Evolutionary conservation across 53 echinoderm and acorn worm genomes (phyloP), one percentile per base, ranked within the genome.

Genomic region (Paelopatides confundens): DNA sequence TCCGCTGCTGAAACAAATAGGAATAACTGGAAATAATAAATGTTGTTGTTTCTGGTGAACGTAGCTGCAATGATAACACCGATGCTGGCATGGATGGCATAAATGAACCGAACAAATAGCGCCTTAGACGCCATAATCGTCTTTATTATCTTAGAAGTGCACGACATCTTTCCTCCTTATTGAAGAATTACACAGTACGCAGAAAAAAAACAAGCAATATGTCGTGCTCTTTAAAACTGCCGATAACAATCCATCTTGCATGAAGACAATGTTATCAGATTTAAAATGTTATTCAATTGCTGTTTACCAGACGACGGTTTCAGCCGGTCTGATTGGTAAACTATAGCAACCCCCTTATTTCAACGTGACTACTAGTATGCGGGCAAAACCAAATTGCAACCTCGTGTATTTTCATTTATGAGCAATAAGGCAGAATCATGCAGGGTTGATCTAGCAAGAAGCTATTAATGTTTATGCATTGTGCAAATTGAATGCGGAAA

Each of bases 81-180:
- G 17, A 86, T 11, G 76, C 84, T 62, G 18, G 90, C 90, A 68
- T 93, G 93, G 10, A 87, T 32, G 7, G 83, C 74, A 58, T 86
- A 93, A 4, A 84, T 68, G 33, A 90, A 38, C 30, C 93, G 76
- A 13, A 93, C 93, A 47, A 93, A 63, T 2, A 90, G 86, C 28
- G 90, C 93, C 64, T 47, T 83, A 12, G 85, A 71, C 3, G 93
- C 93, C 37, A 63, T 8, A 8, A 83, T 3, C 21, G 84, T 83
- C 36, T 63, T 65, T 13, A 83, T 24, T 31, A 79, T 47, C 3
- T n/a, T 53, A 5, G 31, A n/a, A 3, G 79, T 32, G 29, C 79
- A 79, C 12, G 79, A 48, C 79, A 79, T 79, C 18, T 9, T 79
- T 4, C 13, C 5, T 29, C 31, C 24, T 58, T 58, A 18, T 58